phyloP scores from a whole-genome alignment of 2,113 vertebrate species.

The Nanger granti region DNA sequence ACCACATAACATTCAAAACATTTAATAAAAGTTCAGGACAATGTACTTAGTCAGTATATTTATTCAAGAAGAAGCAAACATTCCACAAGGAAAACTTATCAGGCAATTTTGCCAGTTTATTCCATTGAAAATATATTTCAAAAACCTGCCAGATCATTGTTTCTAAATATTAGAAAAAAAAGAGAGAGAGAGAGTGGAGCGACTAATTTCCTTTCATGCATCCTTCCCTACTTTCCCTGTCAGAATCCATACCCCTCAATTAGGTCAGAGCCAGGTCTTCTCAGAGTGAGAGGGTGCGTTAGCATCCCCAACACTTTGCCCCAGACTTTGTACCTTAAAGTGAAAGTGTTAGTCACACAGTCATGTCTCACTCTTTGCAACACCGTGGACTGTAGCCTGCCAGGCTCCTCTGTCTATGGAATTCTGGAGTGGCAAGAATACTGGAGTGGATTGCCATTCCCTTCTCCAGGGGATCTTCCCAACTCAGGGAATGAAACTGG shows the following conservation, averaged over 20 bases:
- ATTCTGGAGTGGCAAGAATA: background rate
- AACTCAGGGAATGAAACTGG: background rate
- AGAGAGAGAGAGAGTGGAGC: background rate
- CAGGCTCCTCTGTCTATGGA: background rate
- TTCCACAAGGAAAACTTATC: background rate
- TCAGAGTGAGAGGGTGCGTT: background rate
- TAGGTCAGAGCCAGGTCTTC: background rate
- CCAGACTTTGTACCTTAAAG: background rate
- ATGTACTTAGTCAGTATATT: background rate
- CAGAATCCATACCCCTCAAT: background rate
- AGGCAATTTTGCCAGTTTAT: background rate
- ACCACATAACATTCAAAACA: background rate
- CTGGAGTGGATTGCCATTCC: background rate
- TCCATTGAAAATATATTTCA: background rate
- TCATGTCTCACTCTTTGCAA: background rate
- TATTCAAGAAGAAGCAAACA: background rate
- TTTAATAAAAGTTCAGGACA: slow-evolving; percentile 2
- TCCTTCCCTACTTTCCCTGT: background rate
- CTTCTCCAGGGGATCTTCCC: background rate
- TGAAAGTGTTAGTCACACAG: background rate
- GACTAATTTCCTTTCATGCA: background rate
- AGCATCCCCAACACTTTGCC: background rate
- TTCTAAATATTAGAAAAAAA: background rate
- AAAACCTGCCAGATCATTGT: background rate
- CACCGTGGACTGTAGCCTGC: background rate